Evolutionary conservation across 2,113 vertebrate species (phyloP).

Genomic region (Clarias magur): DNA sequence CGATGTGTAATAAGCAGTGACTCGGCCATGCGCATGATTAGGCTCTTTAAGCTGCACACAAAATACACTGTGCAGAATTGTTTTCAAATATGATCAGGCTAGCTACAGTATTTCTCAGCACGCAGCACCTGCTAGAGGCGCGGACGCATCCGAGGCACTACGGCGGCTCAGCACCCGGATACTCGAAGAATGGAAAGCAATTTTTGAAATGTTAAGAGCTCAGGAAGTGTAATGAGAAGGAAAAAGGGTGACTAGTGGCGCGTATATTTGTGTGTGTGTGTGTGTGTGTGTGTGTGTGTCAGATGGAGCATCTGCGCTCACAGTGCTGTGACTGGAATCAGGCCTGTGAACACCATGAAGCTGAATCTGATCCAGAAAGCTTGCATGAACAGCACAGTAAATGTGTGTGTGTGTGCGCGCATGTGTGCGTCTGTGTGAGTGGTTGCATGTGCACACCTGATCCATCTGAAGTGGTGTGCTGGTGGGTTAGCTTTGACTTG

Average conservation of each 20-base stretch:
- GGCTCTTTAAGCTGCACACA: neutral
- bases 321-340: constrained; percentile 15
- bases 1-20: neutral
- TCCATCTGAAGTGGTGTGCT: constrained; percentile 79
- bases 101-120: too few species aligned
- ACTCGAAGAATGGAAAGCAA: neutral
- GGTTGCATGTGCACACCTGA: constrained; percentile 63
- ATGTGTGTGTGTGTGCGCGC: neutral
- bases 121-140: neutral
- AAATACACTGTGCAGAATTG: neutral
- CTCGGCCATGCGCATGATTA: neutral
- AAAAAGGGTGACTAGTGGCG: neutral
- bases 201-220: constrained; percentile 9
- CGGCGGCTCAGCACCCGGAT: neutral
- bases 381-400: neutral
- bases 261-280: neutral
- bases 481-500: constrained; percentile 94
- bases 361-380: constrained; percentile 32
- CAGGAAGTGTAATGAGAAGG: constrained; percentile 24
- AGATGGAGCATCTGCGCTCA: constrained; percentile 34
- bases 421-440: neutral
- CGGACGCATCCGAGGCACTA: neutral
- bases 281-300: constrained; percentile 5
- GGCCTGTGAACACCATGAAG: neutral
- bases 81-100: neutral